phyloP scores from a whole-genome alignment of 1,140 invertebrate species.

The Diorhabda sublineata region DNA sequence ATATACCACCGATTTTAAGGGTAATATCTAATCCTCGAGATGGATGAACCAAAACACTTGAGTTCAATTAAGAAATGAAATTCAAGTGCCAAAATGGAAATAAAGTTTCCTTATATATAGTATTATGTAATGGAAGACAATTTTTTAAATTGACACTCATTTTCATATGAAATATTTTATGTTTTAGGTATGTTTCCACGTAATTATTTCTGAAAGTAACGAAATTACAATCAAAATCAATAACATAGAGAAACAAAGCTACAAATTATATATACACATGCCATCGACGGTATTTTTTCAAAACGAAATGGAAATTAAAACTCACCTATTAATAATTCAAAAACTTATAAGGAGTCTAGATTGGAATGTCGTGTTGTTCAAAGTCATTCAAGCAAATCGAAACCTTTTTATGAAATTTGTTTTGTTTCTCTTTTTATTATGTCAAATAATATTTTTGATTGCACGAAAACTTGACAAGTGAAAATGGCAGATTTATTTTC shows the following conservation, averaged over 20 bases:
- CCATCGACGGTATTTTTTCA: conserved; percentile 11
- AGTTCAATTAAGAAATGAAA: too few relatives aligned
- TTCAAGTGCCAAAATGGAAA: too few relatives aligned
- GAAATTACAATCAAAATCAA: background rate
- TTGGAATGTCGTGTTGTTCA: conserved; percentile 6
- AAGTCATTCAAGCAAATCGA: background rate
- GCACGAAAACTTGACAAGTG: too few relatives aligned
- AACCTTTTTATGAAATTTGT: conserved; percentile 1
- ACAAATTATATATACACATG: conserved; percentile 12
- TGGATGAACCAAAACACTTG: too few relatives aligned
- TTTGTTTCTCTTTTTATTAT: background rate
- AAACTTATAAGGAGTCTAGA: background rate
- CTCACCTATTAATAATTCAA: background rate
- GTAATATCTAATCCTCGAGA: too few relatives aligned
- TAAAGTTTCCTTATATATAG: too few relatives aligned
- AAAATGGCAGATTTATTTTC: too few relatives aligned
- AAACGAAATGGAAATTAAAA: conserved; percentile 12
- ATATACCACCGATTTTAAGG: too few relatives aligned
- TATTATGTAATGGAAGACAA: too few relatives aligned
- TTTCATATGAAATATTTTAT: background rate
- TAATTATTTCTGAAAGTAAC: background rate
- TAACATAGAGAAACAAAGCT: background rate
- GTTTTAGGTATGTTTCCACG: conserved; percentile 7
- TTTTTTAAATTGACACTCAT: background rate
- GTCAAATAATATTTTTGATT: conserved; percentile 7